Evolutionary conservation across 2,797 vertebrate species (phyloP).

Genomic region (Ctenosaura bakeri): DNA sequence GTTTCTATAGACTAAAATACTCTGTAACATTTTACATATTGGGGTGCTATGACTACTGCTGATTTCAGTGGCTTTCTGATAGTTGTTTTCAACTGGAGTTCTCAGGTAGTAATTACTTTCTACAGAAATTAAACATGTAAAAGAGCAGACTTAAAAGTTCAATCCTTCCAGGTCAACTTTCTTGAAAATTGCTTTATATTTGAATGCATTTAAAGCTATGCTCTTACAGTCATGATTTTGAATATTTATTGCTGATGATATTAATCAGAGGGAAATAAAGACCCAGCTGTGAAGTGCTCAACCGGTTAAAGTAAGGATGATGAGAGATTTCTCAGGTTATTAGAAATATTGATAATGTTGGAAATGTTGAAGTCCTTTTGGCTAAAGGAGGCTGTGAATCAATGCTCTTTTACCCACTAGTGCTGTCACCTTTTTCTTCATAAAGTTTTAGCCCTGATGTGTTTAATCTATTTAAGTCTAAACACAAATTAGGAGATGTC

Average conservation of each 20-base stretch:
- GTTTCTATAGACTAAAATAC: constrained; percentile 16
- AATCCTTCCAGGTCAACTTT: not conserved
- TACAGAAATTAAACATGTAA: not conserved
- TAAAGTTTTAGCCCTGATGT: not conserved
- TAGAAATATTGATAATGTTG: too few relatives aligned
- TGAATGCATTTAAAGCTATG: not conserved
- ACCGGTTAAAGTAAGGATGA: not conserved
- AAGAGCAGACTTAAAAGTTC: not conserved
- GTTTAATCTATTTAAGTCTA: not conserved
- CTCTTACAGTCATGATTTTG: not conserved
- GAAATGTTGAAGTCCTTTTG: not conserved
- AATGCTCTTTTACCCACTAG: not conserved
- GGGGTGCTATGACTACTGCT: not conserved
- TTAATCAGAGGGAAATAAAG: constrained; percentile 4
- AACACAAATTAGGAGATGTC: not conserved
- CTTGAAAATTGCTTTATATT: constrained; percentile 4
- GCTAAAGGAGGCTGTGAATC: not conserved
- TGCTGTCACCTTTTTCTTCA: not conserved
- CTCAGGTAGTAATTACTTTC: not conserved
- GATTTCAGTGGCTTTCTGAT: not conserved
- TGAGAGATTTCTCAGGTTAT: not conserved
- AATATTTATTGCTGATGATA: constrained; percentile 18
- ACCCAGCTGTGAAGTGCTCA: not conserved
- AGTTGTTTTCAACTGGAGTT: not conserved
- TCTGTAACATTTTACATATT: constrained; percentile 21